A percentile compares a stretch with the other conserved stretches of the same genome.
phyloP scores from a whole-genome alignment of 2,113 vertebrate species.

The Sarotherodon lohbergeri region DNA sequence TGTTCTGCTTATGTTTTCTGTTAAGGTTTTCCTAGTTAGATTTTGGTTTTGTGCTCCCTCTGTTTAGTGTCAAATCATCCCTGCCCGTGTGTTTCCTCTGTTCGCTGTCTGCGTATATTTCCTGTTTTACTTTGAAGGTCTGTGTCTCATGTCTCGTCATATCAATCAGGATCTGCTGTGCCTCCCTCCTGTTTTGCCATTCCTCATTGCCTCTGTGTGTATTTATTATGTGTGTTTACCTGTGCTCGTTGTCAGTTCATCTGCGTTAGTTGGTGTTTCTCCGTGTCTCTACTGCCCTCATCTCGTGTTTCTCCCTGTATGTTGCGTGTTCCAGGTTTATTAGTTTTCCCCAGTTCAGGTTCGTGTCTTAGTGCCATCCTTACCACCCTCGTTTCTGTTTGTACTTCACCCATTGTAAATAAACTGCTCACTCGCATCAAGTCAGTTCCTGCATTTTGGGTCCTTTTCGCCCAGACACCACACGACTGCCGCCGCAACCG shows the following conservation, averaged over 20 bases:
- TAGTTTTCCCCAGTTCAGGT: background rate
- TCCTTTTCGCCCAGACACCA: background rate
- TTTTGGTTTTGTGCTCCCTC: background rate
- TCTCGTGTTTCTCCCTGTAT: background rate
- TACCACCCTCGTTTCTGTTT: background rate
- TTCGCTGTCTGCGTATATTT: background rate
- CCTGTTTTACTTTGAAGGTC: background rate
- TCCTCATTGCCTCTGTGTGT: background rate
- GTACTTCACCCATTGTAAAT: background rate
- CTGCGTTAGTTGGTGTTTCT: background rate
- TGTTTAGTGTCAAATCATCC: background rate
- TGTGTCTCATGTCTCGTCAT: background rate
- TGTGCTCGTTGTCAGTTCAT: background rate
- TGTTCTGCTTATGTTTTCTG: background rate
- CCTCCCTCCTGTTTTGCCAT: background rate
- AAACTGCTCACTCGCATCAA: background rate
- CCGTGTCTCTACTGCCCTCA: background rate
- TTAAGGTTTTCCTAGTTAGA: background rate
- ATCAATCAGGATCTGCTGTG: background rate
- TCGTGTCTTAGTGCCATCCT: background rate
- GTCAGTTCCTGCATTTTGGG: background rate
- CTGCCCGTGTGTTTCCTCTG: fast-evolving
- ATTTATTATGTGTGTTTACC: background rate
- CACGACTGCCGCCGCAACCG: fast-evolving
- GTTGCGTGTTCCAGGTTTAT: background rate